phyloP scores from a whole-genome alignment of 2,888 invertebrate species.

The Drosophila multiciliata region DNA sequence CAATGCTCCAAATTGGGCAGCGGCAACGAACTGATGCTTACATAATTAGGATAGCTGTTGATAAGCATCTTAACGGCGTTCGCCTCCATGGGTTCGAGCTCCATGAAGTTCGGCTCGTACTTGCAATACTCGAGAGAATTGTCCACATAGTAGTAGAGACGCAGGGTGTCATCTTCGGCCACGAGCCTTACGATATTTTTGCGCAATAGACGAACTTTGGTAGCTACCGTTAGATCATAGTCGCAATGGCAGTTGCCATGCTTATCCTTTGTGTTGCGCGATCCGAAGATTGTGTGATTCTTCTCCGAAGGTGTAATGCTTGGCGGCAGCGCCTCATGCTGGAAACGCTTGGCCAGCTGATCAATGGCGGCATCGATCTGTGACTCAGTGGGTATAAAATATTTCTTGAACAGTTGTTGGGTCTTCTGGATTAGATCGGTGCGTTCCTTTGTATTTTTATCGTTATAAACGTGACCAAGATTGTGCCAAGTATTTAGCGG shows the following conservation, averaged over 20 bases:
- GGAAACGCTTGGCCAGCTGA: slow-evolving; percentile 92
- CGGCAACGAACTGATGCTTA: slow-evolving; percentile 90
- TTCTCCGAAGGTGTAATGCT: slow-evolving; percentile 89
- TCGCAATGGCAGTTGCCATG: slow-evolving; percentile 85
- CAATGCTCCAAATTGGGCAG: slow-evolving; percentile 88
- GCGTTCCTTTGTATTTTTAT: slow-evolving; percentile 76
- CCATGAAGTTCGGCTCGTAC: slow-evolving; percentile 91
- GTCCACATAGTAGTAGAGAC: slow-evolving; percentile 92
- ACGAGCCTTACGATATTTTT: slow-evolving; percentile 87
- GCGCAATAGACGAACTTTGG: slow-evolving; percentile 87
- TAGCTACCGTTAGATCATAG: slow-evolving; percentile 85
- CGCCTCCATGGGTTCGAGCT: slow-evolving; percentile 89
- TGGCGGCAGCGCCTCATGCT: slow-evolving; percentile 95
- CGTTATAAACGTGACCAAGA: slow-evolving; percentile 90
- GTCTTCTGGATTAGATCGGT: slow-evolving; percentile 8
- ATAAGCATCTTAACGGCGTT: slow-evolving; percentile 90
- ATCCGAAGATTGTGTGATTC: slow-evolving; percentile 89
- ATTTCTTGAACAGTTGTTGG: slow-evolving; percentile 30
- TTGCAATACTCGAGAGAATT: slow-evolving; percentile 95
- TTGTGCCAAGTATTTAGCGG: slow-evolving; percentile 91
- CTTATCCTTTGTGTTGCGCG: slow-evolving; percentile 88
- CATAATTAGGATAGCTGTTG: slow-evolving; percentile 91
- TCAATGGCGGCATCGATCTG: slow-evolving; percentile 93
- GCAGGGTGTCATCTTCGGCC: slow-evolving; percentile 86
- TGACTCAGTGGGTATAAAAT: slow-evolving; percentile 72